Conservation (phyloP, 2,113 vertebrate species). For the Ancistrus triradiatus region DNA sequence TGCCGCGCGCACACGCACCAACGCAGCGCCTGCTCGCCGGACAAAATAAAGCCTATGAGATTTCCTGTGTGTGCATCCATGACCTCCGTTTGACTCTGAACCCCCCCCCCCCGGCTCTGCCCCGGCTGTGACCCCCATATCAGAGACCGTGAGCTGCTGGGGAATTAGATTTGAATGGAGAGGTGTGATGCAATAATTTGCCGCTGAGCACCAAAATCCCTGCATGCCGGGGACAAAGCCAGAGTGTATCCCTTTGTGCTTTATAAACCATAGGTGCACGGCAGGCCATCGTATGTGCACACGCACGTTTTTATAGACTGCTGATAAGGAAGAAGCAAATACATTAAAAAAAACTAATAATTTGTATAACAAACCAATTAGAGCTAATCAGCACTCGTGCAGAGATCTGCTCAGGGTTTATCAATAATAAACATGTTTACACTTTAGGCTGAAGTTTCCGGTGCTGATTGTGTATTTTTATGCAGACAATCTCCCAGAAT, state of each 20-base stretch:
- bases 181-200: constrained; percentile 55
- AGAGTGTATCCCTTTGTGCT: constrained; percentile 62
- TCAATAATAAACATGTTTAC: too few relatives aligned
- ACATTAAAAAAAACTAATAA: too few relatives aligned
- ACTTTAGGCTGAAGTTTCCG: too few relatives aligned
- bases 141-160: constrained; percentile 41
- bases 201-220: constrained; percentile 61
- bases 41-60: constrained; percentile 62
- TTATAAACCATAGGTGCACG: constrained; percentile 1
- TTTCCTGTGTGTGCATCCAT: constrained; percentile 69
- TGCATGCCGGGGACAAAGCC: constrained; percentile 61
- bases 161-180: constrained; percentile 63
- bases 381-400: too few relatives aligned
- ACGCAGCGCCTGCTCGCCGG: constrained; percentile 22
- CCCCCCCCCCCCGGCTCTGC: constrained; percentile 60
- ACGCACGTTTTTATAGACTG: too few relatives aligned
- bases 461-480: too few relatives aligned
- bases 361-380: too few relatives aligned
- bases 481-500: too few relatives aligned
- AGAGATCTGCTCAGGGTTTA: too few relatives aligned
- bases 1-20: constrained; percentile 5
- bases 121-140: constrained; percentile 71
- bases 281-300: too few relatives aligned
- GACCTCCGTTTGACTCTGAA: constrained; percentile 69
- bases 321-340: too few relatives aligned